A percentile compares a stretch with the other conserved stretches of the same genome.
Evolutionary conservation across 2,888 invertebrate genomes (phyloP).

Genomic region (Sinodicranocentrus sp.): DNA sequence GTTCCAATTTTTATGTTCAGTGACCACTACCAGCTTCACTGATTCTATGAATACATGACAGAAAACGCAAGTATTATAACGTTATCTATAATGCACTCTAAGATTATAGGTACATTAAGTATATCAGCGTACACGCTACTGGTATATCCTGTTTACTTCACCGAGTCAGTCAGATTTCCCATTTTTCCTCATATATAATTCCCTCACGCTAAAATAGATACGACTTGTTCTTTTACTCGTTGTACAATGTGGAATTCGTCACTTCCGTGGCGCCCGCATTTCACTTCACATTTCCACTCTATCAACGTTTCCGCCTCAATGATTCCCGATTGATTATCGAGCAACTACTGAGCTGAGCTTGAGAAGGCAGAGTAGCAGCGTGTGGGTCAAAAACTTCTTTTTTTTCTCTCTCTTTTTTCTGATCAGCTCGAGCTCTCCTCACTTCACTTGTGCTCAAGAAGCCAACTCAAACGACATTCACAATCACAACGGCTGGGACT

Average conservation of each 20-base stretch:
- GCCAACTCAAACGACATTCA: conserved; percentile 52
- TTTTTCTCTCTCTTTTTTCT: conserved; percentile 37
- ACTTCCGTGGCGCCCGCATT: conserved; percentile 67
- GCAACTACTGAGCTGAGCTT: conserved; percentile 29
- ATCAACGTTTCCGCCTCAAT: conserved; percentile 73
- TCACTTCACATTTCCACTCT: conserved; percentile 69
- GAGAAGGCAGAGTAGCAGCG: too few relatives aligned
- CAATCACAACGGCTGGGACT: conserved; percentile 30
- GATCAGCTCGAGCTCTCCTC: conserved; percentile 48
- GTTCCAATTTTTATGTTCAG: conserved; percentile 47
- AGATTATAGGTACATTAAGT: too few relatives aligned
- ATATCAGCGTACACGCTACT: too few relatives aligned
- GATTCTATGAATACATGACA: conserved; percentile 45
- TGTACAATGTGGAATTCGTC: conserved; percentile 51
- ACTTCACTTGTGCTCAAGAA: conserved; percentile 38
- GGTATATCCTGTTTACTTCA: conserved; percentile 4
- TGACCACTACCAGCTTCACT: conserved; percentile 33
- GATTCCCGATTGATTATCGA: conserved; percentile 75
- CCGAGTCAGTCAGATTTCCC: conserved; percentile 37
- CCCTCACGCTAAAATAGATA: conserved; percentile 34
- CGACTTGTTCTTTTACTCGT: conserved; percentile 25
- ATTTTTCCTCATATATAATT: conserved; percentile 9
- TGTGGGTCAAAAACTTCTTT: conserved; percentile 51
- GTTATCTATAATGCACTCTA: too few relatives aligned
- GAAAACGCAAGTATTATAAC: too few relatives aligned